Evolutionary conservation across 2,113 vertebrate species (phyloP), one percentile per base, ranked within the genome.

Genomic region (Coregonus clupeaformis): DNA sequence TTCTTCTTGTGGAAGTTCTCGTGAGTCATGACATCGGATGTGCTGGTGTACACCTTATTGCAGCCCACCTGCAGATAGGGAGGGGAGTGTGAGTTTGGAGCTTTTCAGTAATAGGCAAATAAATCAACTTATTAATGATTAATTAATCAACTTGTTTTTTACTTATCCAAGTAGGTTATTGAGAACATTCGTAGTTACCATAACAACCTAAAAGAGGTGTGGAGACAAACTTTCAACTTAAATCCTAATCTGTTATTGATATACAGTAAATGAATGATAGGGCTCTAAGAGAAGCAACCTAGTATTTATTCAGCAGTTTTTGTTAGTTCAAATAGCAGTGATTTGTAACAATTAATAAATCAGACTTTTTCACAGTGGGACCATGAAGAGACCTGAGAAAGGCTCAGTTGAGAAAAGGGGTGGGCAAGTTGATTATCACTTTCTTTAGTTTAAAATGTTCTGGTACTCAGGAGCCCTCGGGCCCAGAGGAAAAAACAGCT

Each of bases 1-100:
- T 99, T 99, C 91, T 99, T 99, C 91, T 99, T 99, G 86, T 99
- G 98, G 84, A 99, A 99, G 94, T 99, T 99, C 89, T 99, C 98
- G 0, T 99, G 98, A 73, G 98, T 99, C 98, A 99, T 99, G 82
- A 99, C 98, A 0, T 99, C 98, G 0, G 97, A 99, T 13, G 97
- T 99, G 89, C 98, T 99, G 1, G 98, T 99, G 76, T 99, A 99
- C 87, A 99, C 97, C 91, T 99, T 99, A 92, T 97, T 99, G 86
- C 98, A 99, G 30, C 97, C 97, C 93, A 99, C 97, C 98, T 99
- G 87, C 32, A 77, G 68, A 78, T 45, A 67, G 49, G 69, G 70
- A 81, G 85, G 85, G 72, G 76, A 4, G 74, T 27, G 25, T 3
- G 59, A 88, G 81, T 89, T 80, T 14, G 14, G 73, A 78, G 78